Evolutionary conservation across 2,797 vertebrate genomes (phyloP), one percentile per base, ranked within the genome.

Genomic region (Alca torda): DNA sequence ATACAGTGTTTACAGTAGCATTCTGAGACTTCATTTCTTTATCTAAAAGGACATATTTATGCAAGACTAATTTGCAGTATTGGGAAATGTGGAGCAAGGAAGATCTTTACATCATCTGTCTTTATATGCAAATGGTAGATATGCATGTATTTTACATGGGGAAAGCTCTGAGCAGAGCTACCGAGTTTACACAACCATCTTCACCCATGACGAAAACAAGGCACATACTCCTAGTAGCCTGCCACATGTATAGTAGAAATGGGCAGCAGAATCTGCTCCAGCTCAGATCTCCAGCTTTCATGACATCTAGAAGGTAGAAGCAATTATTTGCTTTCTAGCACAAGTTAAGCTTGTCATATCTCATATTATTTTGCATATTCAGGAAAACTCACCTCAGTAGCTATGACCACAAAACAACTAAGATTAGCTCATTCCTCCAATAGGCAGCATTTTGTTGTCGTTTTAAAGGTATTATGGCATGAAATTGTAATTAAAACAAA

Each of bases 91-190:
- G 20, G 11, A 76, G 19, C 43, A 65, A 72, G 35, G 35, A 35
- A 39, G 35, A 46, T 23, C 28, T 61, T 63, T 39, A 0, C 12
- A 21, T 26, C 6, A 54, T 30, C 16, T 67, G 18, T 37, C 35
- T 67, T 60, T 6, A 13, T 0, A n/a, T 28, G 43, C 41, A 68
- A n/a, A 37, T 26, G 1, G 45, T 6, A 3, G 0, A 14, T 3
- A 7, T 13, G 25, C 12, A n/a, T 15, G 2, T 23, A n/a, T 45
- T 69, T 67, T 7, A 70, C 19, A 17, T 0, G 8, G 39, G 35
- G 39, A 77, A 17, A 41, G 39, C 54, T 67, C 39, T 54, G 51
- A 76, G 54, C n/a, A 56, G 46, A 90, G 75, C 33, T 28, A 48
- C 37, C 8, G 45, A 75, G 16, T 3, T 84, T 41, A 41, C 41